These are phyloP conservation scores for Tinamus guttatus DNA, from an alignment of 2,113 vertebrate genomes.

Conservation along the genomic window DNA sequence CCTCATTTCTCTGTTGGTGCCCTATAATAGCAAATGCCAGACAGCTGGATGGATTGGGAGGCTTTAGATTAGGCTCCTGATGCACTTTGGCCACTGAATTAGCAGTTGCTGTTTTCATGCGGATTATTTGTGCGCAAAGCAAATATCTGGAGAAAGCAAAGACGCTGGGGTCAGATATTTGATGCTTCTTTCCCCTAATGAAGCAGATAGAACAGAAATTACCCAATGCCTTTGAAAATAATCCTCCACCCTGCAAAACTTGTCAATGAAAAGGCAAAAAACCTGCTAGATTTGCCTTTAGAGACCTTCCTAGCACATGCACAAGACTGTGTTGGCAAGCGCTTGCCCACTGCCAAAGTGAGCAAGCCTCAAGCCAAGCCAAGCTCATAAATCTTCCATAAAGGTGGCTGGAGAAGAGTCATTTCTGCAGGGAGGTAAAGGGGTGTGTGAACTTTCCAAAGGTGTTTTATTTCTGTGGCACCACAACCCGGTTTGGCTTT, in stretches of 20 bases:
- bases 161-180: background rate
- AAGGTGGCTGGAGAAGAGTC: background rate
- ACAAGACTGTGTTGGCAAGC: background rate
- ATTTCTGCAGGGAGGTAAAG: background rate
- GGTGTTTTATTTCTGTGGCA: background rate
- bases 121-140: conserved; percentile 73
- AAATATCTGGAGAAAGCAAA: conserved; percentile 78
- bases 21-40: conserved; percentile 93
- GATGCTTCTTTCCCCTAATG: background rate
- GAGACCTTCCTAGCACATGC: background rate
- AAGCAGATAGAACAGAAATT: conserved; percentile 42
- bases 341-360: background rate
- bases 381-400: background rate
- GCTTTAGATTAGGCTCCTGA: conserved; percentile 80
- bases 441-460: background rate
- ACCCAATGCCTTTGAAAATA: background rate
- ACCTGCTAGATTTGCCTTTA: background rate
- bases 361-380: background rate
- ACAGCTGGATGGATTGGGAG: conserved; percentile 84
- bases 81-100: conserved; percentile 84
- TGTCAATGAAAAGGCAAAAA: background rate
- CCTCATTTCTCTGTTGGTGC: conserved; percentile 86
- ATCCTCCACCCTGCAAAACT: background rate
- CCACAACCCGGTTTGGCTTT: background rate
- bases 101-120: conserved; percentile 78